Evolutionary conservation across 2,797 vertebrate genomes (phyloP), one percentile per base, ranked within the genome.

Genomic region (Enteromius anoplus): DNA sequence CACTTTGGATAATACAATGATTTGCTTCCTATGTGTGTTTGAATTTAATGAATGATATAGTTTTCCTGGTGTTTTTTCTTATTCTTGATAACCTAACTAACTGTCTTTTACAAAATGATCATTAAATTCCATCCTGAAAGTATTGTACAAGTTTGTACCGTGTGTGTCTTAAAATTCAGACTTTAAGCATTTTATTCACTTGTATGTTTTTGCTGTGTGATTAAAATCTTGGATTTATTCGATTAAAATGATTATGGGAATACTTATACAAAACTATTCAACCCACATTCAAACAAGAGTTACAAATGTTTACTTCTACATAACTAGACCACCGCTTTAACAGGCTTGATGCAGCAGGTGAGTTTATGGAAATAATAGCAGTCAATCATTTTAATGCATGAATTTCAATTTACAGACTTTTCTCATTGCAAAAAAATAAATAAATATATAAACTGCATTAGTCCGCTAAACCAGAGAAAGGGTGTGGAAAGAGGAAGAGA

Each of bases 41-140:
- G 87, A 84, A 66, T 92, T 90, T 92, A 91, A 90, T 87, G 78
- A 90, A 92, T 91, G 90, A 90, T 91, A 89, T 89, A 90, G 87
- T 89, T 92, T 88, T 88, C 53, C 89, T 89, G 89, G 86, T 84
- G 90, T 62, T 91, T 91, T 89, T 89, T 90, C 85, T 86, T 89
- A 84, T 37, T 75, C 60, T 84, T 85, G 45, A 87, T 62, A 83
- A 81, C 80, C 47, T 83, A 86, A 87, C 85, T 86, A 78, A 87
- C 85, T 83, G 83, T 81, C 81, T 86, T 85, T 78, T 75, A 79
- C 65, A 92, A 89, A 91, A 82, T 89, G 5, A 23, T 58, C 3
- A 80, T 90, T 90, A 89, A 89, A 73, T 81, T 70, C 5, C n/a
- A 7, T 64, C 10, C 29, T 42, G n/a, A 72, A 72, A 62, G 72